Evolutionary conservation across 2,888 invertebrate species (phyloP).

Genomic region (Dendrolimus pini): DNA sequence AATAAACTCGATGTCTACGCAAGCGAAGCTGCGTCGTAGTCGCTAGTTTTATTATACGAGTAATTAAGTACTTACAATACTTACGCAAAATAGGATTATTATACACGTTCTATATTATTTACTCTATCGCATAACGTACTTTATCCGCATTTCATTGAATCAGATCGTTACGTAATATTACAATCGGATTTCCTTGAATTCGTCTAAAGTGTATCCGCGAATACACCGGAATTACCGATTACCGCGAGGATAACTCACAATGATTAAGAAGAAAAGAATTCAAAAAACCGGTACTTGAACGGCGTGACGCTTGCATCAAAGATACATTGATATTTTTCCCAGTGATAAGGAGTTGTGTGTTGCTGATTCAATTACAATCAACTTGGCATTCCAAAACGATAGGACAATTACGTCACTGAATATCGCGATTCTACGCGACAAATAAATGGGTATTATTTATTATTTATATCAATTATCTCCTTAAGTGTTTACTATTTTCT

Average conservation of each 20-base stretch:
- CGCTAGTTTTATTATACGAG: no score
- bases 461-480: not conserved
- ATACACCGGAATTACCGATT: not conserved
- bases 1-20: no score
- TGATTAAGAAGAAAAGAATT: not conserved
- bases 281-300: not conserved
- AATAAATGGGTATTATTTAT: not conserved
- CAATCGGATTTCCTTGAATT: not conserved
- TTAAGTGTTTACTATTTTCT: not conserved
- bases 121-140: no score
- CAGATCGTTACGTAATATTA: not conserved
- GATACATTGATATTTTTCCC: constrained; percentile 23
- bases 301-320: constrained; percentile 12
- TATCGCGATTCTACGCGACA: constrained; percentile 3
- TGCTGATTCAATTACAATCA: constrained; percentile 25
- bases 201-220: not conserved
- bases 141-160: no score
- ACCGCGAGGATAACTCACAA: not conserved
- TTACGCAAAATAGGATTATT: no score
- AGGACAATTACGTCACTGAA: not conserved
- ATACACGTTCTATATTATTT: no score
- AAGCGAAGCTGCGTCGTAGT: no score
- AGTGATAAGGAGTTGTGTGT: constrained; percentile 21
- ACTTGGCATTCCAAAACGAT: constrained; percentile 14
- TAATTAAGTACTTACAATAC: no score